Evolutionary conservation across 2,888 invertebrate species (phyloP), one percentile per base, ranked within the genome.

Genomic region (Eristalinus sepulchralis): DNA sequence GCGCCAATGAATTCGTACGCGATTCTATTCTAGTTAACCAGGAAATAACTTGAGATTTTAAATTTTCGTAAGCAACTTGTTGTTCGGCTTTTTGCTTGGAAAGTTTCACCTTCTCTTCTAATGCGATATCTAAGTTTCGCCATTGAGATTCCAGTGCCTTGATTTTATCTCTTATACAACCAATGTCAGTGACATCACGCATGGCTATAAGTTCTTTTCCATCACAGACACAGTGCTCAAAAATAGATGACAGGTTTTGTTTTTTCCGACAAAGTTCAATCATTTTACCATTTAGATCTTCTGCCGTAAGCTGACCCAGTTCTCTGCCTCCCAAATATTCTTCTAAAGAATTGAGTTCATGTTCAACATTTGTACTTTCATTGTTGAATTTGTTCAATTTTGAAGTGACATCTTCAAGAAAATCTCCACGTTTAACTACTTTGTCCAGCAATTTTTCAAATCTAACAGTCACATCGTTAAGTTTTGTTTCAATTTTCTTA

Each of bases 181-280:
- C 96, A 0, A 97, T 97, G 91, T 98, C 98, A 0, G 97, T 97
- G 62, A 98, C 96, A 90, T 98, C 98, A 89, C 97, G 97, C 93
- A 97, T 96, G 10, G 95, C 93, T 68, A 97, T 94, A 76, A 98
- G 93, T 71, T 95, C 95, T 90, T 96, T 97, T 72, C 98, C 98
- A 88, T 94, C 95, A n/a, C 95, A 94, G 9, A 98, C 94, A 85
- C 97, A 95, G 88, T 96, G 96, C 88, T 98, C 98, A 85, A 96
- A 95, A 33, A 95, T 93, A 2, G 94, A 94, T 89, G 94, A 94
- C 90, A 96, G 94, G 79, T 93, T 93, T 88, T 95, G 94, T 83
- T 95, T 95, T 89, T 89, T 90, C 24, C 91, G 90, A 0, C 90
- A 89, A 84, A 94, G 91, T 81, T 94, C 94, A 57, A 91, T 91